These are phyloP conservation scores for Cyprinodon diabolis DNA, from an alignment of 2,797 vertebrate species.

Conservation along the genomic window DNA sequence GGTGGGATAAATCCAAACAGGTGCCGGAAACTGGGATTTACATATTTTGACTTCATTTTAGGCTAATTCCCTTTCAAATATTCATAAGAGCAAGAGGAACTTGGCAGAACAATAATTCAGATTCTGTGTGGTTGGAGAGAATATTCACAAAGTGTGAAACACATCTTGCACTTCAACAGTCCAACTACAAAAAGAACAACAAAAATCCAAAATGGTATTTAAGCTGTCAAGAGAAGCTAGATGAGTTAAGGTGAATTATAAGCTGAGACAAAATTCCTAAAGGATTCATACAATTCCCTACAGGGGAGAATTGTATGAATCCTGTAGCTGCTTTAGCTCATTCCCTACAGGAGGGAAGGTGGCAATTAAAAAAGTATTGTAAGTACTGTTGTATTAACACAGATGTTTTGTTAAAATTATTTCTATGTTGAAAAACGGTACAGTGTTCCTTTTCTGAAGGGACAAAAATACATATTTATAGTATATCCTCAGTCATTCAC, in stretches of 20 bases:
- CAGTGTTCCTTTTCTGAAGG: neutral
- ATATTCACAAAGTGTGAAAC: constrained; percentile 2
- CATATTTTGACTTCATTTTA: constrained; percentile 35
- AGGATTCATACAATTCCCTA: neutral
- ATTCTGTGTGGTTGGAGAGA: neutral
- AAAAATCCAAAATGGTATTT: constrained; percentile 1
- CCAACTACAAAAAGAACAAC: neutral
- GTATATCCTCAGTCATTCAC: neutral
- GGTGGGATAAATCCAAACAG: constrained; percentile 49
- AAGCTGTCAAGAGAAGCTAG: neutral
- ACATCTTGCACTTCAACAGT: constrained; percentile 5
- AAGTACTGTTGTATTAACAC: neutral
- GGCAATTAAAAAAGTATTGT: neutral
- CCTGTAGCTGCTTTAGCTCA: too few relatives aligned
- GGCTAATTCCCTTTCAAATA: constrained; percentile 20
- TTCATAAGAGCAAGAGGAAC: neutral
- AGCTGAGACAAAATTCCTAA: neutral
- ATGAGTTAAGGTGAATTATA: neutral
- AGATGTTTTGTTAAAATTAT: neutral
- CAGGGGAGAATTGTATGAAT: neutral
- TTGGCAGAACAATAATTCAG: neutral
- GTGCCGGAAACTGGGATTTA: constrained; percentile 39
- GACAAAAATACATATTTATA: neutral
- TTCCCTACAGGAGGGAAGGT: neutral
- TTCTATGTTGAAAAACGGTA: neutral